phyloP scores from a whole-genome alignment of 2,797 vertebrate genomes.

The Hippoglossus hippoglossus region DNA sequence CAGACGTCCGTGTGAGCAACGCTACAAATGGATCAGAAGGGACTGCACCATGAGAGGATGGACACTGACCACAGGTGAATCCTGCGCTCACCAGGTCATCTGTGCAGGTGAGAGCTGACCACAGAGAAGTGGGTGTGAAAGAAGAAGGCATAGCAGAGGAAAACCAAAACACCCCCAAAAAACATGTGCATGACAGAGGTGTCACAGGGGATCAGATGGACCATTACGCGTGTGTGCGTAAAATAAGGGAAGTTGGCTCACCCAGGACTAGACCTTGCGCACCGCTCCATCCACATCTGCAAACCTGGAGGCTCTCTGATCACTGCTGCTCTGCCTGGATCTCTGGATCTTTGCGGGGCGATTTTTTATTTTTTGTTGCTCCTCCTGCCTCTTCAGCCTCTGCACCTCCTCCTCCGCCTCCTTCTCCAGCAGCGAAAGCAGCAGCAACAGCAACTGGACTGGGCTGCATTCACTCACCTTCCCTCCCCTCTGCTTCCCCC shows the following conservation, averaged over 20 bases:
- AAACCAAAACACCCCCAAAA: not conserved
- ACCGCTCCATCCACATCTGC: conserved; percentile 71
- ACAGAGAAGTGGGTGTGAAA: conserved; percentile 12
- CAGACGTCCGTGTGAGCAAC: conserved; percentile 55
- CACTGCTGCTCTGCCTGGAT: conserved; percentile 40
- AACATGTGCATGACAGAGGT: not conserved
- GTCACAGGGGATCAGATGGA: not conserved
- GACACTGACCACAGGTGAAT: conserved; percentile 23
- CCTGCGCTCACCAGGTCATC: conserved; percentile 35
- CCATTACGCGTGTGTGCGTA: not conserved
- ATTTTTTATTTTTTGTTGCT: conserved; percentile 23
- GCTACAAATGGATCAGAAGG: conserved; percentile 49
- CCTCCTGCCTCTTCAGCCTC: conserved; percentile 47
- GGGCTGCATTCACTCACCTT: conserved; percentile 61
- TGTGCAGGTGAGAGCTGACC: conserved; percentile 15
- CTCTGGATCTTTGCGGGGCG: conserved; percentile 40
- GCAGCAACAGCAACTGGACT: conserved; percentile 61
- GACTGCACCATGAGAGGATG: conserved; percentile 47
- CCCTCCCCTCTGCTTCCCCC: conserved; percentile 19
- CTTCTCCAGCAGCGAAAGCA: conserved; percentile 19
- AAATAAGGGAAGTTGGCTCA: conserved; percentile 72
- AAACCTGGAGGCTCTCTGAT: conserved; percentile 49
- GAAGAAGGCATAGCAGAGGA: not conserved
- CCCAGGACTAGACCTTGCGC: conserved; percentile 77
- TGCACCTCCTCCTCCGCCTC: conserved; percentile 49